Percentiles rank a stretch among this genome's conserved stretches.
These are phyloP conservation scores for Chromobotia macracanthus DNA, from an alignment of 2,797 vertebrate genomes.

Conservation along the genomic window DNA sequence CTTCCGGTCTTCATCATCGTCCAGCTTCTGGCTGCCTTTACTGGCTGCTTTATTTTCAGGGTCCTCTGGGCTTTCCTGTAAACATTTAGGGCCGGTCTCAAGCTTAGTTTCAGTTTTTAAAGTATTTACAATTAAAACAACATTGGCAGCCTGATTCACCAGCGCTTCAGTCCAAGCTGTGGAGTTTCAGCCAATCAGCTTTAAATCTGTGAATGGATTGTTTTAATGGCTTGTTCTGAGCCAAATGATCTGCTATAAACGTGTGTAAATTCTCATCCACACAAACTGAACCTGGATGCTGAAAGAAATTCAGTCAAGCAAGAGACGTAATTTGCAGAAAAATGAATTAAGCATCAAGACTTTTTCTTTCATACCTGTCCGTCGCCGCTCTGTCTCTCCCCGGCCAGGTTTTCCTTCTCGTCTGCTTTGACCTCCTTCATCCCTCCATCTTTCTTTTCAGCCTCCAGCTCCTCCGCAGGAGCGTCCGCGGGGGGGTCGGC, in stretches of 20 bases:
- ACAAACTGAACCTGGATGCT: background rate
- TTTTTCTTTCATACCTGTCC: slow-evolving; percentile 84
- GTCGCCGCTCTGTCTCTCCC: slow-evolving; percentile 94
- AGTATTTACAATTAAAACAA: background rate
- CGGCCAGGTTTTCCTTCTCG: slow-evolving; percentile 84
- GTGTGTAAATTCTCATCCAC: background rate
- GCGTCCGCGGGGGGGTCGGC: too few relatives aligned
- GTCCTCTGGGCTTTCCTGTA: slow-evolving; percentile 92
- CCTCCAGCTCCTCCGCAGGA: slow-evolving; percentile 73
- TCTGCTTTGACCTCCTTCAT: slow-evolving; percentile 80
- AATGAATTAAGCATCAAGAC: background rate
- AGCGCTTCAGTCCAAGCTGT: background rate
- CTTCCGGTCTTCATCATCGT: slow-evolving; percentile 94
- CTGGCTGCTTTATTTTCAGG: slow-evolving; percentile 86
- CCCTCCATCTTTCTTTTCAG: slow-evolving; percentile 67
- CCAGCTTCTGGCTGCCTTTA: slow-evolving; percentile 87
- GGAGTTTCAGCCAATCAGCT: background rate
- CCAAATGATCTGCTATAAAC: background rate
- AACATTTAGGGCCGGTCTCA: background rate
- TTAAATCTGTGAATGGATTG: background rate
- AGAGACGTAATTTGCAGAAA: background rate
- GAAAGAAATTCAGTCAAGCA: too few relatives aligned
- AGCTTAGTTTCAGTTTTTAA: background rate
- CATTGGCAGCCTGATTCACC: background rate
- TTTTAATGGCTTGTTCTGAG: background rate